A percentile compares a stretch with the other conserved stretches of the same genome.
These are phyloP conservation scores for Coleophora deauratella DNA, from an alignment of 2,888 invertebrate genomes.

Conservation along the genomic window DNA sequence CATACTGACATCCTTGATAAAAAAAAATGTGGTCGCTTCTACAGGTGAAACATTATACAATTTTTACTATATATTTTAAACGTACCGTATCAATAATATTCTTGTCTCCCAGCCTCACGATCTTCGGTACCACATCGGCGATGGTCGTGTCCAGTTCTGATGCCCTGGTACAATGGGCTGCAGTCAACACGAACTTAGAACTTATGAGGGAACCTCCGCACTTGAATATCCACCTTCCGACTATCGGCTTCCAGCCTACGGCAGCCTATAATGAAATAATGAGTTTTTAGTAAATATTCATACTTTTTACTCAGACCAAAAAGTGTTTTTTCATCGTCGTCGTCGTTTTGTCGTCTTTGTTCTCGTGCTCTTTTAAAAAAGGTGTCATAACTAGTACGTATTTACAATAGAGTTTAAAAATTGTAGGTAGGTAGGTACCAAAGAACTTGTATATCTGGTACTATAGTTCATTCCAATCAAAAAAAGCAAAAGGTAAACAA, in stretches of 20 bases:
- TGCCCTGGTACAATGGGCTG: constrained; percentile 76
- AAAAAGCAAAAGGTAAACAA: no score
- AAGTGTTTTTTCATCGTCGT: background rate
- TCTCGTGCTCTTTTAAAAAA: no score
- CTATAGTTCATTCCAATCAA: no score
- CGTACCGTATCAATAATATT: constrained; percentile 20
- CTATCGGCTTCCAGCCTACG: background rate
- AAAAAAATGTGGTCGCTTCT: no score
- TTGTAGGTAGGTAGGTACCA: background rate
- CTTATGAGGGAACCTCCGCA: constrained; percentile 81
- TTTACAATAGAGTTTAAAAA: background rate
- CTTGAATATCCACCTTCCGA: constrained; percentile 39
- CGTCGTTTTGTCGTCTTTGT: no score
- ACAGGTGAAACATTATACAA: no score
- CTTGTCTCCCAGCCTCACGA: constrained; percentile 6
- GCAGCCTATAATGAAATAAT: background rate
- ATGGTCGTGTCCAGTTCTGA: background rate
- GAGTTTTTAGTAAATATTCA: background rate
- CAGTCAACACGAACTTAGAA: constrained; percentile 77
- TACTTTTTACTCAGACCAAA: background rate
- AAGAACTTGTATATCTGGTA: background rate
- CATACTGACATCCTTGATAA: no score
- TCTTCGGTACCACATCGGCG: constrained; percentile 20
- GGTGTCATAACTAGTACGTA: background rate
- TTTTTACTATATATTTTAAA: background rate